phyloP scores from a whole-genome alignment of 2,888 invertebrate species.

The Platycheirus rosarum region DNA sequence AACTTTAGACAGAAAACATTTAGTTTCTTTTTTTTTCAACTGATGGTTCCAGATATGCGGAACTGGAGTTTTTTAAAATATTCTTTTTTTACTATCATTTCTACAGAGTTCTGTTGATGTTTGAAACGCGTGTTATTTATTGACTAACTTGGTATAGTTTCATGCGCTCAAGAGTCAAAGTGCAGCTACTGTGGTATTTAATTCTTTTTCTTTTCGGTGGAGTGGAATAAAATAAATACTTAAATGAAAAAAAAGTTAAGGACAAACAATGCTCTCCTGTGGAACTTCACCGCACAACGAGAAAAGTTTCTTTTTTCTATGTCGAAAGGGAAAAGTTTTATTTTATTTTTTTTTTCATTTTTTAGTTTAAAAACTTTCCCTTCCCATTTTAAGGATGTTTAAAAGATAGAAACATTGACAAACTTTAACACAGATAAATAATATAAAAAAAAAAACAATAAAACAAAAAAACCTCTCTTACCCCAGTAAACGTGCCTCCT shows the following conservation, averaged over 20 bases:
- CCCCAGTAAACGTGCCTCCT: slow-evolving; percentile 94
- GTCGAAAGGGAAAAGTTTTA: slow-evolving; percentile 16
- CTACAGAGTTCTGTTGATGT: slow-evolving; percentile 68
- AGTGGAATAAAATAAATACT: slow-evolving; percentile 40
- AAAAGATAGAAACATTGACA: slow-evolving; percentile 30
- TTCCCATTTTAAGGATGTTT: slow-evolving; percentile 43
- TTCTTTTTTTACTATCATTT: slow-evolving; percentile 38
- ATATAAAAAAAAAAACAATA: slow-evolving; percentile 28
- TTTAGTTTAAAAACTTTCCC: slow-evolving; percentile 51
- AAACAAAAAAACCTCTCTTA: slow-evolving; percentile 84
- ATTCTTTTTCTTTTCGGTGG: slow-evolving; percentile 24
- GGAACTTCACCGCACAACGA: slow-evolving; percentile 46
- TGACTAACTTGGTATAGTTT: slow-evolving; percentile 32
- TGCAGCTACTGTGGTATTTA: slow-evolving; percentile 60
- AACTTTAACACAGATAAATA: slow-evolving; percentile 16
- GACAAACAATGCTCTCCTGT: slow-evolving; percentile 53
- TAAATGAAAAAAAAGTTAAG: slow-evolving; percentile 39
- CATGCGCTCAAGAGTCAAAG: slow-evolving; percentile 58
- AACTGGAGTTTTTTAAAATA: slow-evolving; percentile 6
- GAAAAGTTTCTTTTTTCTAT: slow-evolving; percentile 16
- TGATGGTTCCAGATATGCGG: slow-evolving; percentile 4
- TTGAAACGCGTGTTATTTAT: slow-evolving; percentile 29
- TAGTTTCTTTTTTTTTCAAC: slow-evolving; percentile 5
- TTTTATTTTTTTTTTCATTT: slow-evolving; percentile 12
- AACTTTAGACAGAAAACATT: neutral